A percentile compares a stretch with the other conserved stretches of the same genome.
phyloP scores from a whole-genome alignment of 2,113 vertebrate genomes.

The Notiomystis cincta region DNA sequence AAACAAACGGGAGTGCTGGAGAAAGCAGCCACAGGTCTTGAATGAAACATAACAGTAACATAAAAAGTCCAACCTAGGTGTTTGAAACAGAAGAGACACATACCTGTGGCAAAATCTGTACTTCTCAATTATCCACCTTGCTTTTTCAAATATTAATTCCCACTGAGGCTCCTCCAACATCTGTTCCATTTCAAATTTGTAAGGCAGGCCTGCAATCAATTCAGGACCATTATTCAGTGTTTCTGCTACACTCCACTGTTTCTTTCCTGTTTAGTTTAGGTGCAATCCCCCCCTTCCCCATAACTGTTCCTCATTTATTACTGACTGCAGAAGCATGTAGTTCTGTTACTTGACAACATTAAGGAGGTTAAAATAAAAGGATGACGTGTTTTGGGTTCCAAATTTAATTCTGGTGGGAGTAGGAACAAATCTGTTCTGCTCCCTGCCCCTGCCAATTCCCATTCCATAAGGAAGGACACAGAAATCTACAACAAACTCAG shows the following conservation, averaged over 20 bases:
- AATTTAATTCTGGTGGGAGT: not conserved
- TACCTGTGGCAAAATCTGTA: slow-evolving; percentile 86
- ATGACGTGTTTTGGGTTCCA: not conserved
- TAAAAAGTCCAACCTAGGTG: not conserved
- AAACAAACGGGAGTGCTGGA: not conserved
- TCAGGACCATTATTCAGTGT: not conserved
- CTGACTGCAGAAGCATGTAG: not conserved
- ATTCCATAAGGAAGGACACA: not conserved
- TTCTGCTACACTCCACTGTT: not conserved
- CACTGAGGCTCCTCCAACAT: slow-evolving; percentile 86
- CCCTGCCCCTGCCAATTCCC: not conserved
- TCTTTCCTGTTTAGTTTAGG: not conserved
- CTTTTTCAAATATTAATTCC: slow-evolving; percentile 87
- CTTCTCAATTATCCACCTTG: slow-evolving; percentile 92
- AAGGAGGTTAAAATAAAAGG: not conserved
- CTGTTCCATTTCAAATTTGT: slow-evolving; percentile 87
- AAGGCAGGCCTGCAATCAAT: slow-evolving; percentile 84
- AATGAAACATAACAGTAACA: not conserved
- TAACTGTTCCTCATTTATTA: not conserved
- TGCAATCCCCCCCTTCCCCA: not conserved
- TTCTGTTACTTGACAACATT: not conserved
- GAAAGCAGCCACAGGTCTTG: not conserved
- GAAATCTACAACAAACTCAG: not conserved
- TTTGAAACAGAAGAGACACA: not conserved
- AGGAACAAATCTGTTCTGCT: not conserved